Evolutionary conservation across 1,140 invertebrate genomes (phyloP).

Genomic region (Pachypeltis micranthus): DNA sequence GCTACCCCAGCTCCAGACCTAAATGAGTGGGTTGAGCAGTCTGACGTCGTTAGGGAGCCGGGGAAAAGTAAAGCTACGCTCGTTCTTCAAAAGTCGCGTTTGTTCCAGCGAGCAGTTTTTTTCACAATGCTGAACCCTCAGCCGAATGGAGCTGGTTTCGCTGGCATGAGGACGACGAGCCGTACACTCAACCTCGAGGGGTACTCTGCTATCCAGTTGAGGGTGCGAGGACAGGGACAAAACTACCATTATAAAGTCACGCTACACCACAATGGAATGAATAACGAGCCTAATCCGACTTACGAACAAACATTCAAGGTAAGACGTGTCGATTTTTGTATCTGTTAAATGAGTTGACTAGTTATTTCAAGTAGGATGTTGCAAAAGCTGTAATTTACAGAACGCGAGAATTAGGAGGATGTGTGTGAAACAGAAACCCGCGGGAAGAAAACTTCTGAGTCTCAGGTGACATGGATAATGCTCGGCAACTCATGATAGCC

Average conservation of each 20-base stretch:
- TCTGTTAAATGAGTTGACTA: too few species aligned
- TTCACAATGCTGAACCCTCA: conserved; percentile 56
- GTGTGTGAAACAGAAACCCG: too few species aligned
- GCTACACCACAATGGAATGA: conserved; percentile 44
- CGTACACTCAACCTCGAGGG: conserved; percentile 38
- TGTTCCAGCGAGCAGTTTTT: conserved; percentile 50
- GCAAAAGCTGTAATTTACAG: too few species aligned
- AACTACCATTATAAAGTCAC: conserved; percentile 46
- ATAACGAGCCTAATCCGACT: conserved; percentile 41
- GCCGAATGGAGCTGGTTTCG: conserved; percentile 55
- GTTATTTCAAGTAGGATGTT: too few species aligned
- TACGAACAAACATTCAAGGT: conserved; percentile 54
- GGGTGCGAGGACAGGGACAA: conserved; percentile 44
- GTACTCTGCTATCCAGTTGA: conserved; percentile 40
- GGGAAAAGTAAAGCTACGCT: conserved; percentile 53
- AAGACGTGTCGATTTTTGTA: too few species aligned
- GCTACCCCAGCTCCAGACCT: conserved; percentile 29
- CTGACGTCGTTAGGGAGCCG: conserved; percentile 45
- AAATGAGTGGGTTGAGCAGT: conserved; percentile 45
- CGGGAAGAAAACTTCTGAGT: too few species aligned
- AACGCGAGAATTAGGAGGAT: too few species aligned
- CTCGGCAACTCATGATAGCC: too few species aligned
- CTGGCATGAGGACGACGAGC: conserved; percentile 42
- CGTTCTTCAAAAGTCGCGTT: conserved; percentile 43
- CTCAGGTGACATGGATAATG: too few species aligned